Evolutionary conservation across 2,888 invertebrate species (phyloP).

Genomic region (Eristalinus aeneus): DNA sequence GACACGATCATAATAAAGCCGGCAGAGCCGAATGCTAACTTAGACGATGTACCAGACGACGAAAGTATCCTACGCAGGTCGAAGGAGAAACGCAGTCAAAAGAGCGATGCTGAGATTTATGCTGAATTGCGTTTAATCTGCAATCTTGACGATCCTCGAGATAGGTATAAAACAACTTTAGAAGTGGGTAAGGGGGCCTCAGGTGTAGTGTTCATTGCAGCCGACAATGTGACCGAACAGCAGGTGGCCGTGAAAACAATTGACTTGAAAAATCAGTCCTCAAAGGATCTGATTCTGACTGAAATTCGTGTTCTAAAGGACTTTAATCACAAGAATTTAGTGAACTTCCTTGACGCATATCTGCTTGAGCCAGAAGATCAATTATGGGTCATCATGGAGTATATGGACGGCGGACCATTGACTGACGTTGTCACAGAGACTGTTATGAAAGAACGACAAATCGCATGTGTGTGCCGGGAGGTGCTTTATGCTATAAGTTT

Average conservation of each 20-base stretch:
- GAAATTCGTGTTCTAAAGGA: conserved; percentile 96
- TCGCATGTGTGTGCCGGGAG: conserved; percentile 96
- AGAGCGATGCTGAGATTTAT: conserved; percentile 83
- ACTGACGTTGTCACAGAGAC: conserved; percentile 99
- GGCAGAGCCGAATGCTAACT: conserved; percentile 77
- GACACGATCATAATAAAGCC: conserved; percentile 79
- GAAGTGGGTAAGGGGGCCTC: conserved; percentile 96
- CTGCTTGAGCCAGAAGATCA: conserved; percentile 94
- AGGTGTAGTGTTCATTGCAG: conserved; percentile 94
- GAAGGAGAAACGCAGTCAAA: conserved; percentile 78
- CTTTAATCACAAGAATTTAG: conserved; percentile 96
- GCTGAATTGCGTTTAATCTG: conserved; percentile 89
- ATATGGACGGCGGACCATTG: conserved; percentile 95
- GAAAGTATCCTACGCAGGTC: conserved; percentile 80
- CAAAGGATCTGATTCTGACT: conserved; percentile 96
- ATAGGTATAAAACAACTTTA: conserved; percentile 89
- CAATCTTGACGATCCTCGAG: conserved; percentile 89
- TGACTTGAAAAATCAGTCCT: conserved; percentile 95
- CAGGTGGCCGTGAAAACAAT: conserved; percentile 98
- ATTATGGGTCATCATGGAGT: conserved; percentile 98
- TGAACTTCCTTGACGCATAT: conserved; percentile 97
- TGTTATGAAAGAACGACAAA: conserved; percentile 97
- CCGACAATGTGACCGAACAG: conserved; percentile 86
- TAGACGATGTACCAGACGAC: conserved; percentile 78
- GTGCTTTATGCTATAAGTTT: conserved; percentile 94